Evolutionary conservation across 2,888 invertebrate species (phyloP).

Genomic region (Herminia tarsipennalis): DNA sequence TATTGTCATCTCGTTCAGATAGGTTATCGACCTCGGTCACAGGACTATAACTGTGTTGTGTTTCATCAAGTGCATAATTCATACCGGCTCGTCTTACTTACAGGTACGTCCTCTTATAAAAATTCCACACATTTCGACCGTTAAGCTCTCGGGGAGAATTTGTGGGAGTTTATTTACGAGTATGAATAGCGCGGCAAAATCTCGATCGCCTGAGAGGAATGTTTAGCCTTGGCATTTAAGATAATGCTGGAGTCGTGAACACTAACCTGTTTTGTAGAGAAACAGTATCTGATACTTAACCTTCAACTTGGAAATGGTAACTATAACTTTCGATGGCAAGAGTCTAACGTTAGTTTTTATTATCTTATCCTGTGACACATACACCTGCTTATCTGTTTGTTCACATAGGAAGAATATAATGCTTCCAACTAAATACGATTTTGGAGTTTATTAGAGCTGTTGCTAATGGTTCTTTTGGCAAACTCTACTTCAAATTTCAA

Average conservation of each 20-base stretch:
- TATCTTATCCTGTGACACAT: too few relatives aligned
- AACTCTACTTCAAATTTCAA: too few relatives aligned
- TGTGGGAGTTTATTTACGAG: conserved; percentile 51
- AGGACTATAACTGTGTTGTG: conserved; percentile 55
- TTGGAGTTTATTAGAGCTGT: too few relatives aligned
- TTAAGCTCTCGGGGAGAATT: conserved; percentile 50
- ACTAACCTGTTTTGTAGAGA: conserved; percentile 46
- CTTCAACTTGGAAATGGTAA: conserved; percentile 33
- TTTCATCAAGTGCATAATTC: conserved; percentile 73
- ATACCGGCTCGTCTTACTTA: conserved; percentile 50
- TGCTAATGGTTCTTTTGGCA: too few relatives aligned
- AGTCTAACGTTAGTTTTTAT: too few relatives aligned
- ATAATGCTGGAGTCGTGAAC: conserved; percentile 40
- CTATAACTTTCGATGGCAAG: conserved; percentile 19
- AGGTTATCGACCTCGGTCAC: conserved; percentile 40
- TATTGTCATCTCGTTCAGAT: conserved; percentile 38
- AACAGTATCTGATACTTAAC: conserved; percentile 39
- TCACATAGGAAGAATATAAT: too few relatives aligned
- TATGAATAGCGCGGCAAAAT: conserved; percentile 48
- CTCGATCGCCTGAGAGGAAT: conserved; percentile 37
- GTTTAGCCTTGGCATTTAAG: conserved; percentile 51
- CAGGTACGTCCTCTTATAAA: conserved; percentile 61
- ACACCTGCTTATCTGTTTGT: too few relatives aligned
- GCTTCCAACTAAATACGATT: too few relatives aligned
- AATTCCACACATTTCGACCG: conserved; percentile 66